A percentile compares a stretch with the other conserved stretches of the same genome.
Evolutionary conservation across 2,888 invertebrate genomes (phyloP).

Genomic region (Julus scandinavius): DNA sequence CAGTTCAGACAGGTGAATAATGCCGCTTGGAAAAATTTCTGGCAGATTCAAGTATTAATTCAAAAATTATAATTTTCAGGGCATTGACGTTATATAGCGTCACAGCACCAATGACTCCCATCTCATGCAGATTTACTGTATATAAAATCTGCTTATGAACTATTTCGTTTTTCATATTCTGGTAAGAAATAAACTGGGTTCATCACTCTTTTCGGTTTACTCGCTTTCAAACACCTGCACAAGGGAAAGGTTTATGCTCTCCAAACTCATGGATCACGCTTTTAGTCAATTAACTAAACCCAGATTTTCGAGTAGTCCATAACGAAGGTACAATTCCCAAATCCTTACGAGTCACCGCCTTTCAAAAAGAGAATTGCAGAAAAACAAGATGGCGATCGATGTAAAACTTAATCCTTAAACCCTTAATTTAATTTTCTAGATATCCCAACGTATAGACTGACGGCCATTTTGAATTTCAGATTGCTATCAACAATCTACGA

Average conservation of each 20-base stretch:
- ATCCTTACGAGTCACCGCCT: neutral
- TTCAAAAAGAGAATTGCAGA: neutral
- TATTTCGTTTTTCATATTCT: neutral
- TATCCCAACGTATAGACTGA: neutral
- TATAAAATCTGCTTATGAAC: neutral
- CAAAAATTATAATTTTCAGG: too few relatives aligned
- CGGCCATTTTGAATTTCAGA: neutral
- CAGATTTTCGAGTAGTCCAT: neutral
- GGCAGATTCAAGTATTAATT: too few relatives aligned
- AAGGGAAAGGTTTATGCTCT: neutral
- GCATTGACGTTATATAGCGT: too few relatives aligned
- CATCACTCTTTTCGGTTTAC: neutral
- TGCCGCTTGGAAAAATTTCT: too few relatives aligned
- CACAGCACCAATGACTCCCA: too few relatives aligned
- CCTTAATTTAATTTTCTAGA: neutral
- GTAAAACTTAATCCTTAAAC: neutral
- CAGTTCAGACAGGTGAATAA: too few relatives aligned
- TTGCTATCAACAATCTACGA: neutral
- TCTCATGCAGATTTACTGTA: neutral
- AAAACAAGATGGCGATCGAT: neutral
- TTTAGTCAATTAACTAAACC: constrained; percentile 31
- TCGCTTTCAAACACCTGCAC: neutral
- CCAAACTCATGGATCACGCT: neutral
- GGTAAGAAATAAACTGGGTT: neutral
- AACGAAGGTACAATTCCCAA: neutral